A percentile compares a stretch with the other conserved stretches of the same genome.
Evolutionary conservation across 1,140 invertebrate genomes (phyloP).

Genomic region (Aphelenchoides besseyi): DNA sequence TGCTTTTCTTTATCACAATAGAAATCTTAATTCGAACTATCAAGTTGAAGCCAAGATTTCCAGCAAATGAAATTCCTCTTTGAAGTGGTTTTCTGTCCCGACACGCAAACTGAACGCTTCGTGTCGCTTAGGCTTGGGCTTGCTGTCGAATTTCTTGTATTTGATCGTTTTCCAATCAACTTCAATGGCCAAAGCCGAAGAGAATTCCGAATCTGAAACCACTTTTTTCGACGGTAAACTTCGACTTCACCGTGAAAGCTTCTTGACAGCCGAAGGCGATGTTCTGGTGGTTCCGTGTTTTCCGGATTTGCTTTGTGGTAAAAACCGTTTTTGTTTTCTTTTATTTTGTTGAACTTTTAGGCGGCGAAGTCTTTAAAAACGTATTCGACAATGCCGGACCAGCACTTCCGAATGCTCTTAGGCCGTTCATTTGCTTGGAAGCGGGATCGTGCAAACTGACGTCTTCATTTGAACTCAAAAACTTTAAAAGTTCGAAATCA

Average conservation of each 20-base stretch:
- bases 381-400: background rate
- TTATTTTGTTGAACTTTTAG: constrained; percentile 1
- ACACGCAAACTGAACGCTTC: too few species aligned
- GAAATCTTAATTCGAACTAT: too few species aligned
- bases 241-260: background rate
- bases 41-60: too few species aligned
- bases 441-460: constrained; percentile 11
- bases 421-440: background rate
- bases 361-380: constrained; percentile 7
- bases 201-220: constrained; percentile 5
- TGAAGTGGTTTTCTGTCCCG: too few species aligned
- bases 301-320: constrained; percentile 13
- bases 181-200: background rate
- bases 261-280: background rate
- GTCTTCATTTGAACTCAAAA: background rate
- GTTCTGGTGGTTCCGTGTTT: constrained; percentile 12
- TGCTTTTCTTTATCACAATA: too few species aligned
- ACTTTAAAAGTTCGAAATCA: constrained; percentile 12
- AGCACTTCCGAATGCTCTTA: background rate
- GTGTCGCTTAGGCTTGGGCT: too few species aligned
- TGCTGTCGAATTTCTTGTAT: too few species aligned
- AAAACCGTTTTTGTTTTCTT: background rate
- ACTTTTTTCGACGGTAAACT: constrained; percentile 15
- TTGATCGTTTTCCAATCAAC: too few species aligned
- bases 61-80: too few species aligned